Evolutionary conservation across 2,888 invertebrate species (phyloP), one percentile per base, ranked within the genome.

Genomic region (Dynastes maya): DNA sequence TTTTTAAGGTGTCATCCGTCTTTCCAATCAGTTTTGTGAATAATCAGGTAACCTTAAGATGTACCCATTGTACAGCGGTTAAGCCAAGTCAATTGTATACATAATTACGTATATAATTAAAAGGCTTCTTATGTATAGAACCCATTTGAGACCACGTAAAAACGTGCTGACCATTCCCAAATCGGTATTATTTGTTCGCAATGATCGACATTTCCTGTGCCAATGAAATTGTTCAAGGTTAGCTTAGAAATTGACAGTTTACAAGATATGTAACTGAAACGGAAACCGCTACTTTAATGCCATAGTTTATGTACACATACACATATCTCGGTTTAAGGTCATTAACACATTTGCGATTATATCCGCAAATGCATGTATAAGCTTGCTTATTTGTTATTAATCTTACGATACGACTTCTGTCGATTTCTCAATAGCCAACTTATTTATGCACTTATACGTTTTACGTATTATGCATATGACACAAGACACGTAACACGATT

Each of bases 141-240:
- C 22, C 37, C 72, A 45, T 1, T 40, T 22, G 53, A 16, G 27
- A 61, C 8, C 61, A 61, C 32, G 61, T 45, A 27, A 13, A 58
- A 63, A 61, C 61, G 63, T 61, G 45, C 27, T 58, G 61, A 49
- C 40, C 72, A 61, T 74, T 63, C 61, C 72, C 61, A 45, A 61
- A 74, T 45, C 61, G 72, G 71, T 37, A 71, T 74, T 74, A 74
- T 74, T 74, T 74, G 49, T 74, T 61, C 40, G 45, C 45, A 74
- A 63, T 74, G 72, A 74, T 74, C 61, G 72, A 74, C 63, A 61
- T 74, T 74, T 74, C 72, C 72, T 74, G 72, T 74, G 72, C 61
- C 72, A 74, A 74, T 61, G 72, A 61, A 74, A 61, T 74, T 49
- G 61, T 74, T 74, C 72, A 74, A 74, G 72, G 72, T 74, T 74